Percentiles rank a stretch among this genome's conserved stretches.
Conservation (phyloP, 1,140 invertebrate species). For the Mycetomoellerius zeteki region DNA sequence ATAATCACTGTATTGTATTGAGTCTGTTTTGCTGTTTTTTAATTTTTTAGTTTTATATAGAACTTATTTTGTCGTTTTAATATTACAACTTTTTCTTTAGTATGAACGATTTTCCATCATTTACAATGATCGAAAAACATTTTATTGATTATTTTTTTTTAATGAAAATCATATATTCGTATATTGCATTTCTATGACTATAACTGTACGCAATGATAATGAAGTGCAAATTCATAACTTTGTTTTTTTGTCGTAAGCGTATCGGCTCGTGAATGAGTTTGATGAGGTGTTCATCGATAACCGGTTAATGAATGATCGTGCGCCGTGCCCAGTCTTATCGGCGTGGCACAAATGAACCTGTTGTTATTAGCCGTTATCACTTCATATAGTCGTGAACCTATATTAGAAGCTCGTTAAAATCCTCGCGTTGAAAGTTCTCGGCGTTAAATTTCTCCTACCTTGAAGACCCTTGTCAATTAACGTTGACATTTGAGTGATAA, state of each 20-base stretch:
- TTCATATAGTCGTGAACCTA: constrained; percentile 22
- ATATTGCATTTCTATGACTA: background rate
- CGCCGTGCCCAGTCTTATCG: constrained; percentile 37
- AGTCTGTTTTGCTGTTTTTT: no score
- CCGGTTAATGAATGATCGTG: constrained; percentile 25
- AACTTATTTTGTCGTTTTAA: no score
- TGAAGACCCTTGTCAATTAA: constrained; percentile 36
- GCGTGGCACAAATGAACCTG: constrained; percentile 24
- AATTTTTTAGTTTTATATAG: no score
- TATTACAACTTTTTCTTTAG: no score
- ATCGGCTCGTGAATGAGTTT: background rate
- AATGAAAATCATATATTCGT: background rate
- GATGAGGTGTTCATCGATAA: background rate
- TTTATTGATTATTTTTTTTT: background rate
- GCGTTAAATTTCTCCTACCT: constrained; percentile 9
- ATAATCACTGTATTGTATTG: no score
- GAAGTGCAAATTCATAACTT: constrained; percentile 34
- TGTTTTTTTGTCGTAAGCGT: constrained; percentile 19
- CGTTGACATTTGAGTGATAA: constrained; percentile 1
- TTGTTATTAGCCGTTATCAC: constrained; percentile 49
- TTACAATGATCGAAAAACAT: background rate
- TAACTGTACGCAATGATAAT: constrained; percentile 6
- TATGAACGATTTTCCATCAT: background rate
- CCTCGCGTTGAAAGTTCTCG: background rate
- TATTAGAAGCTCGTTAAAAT: constrained; percentile 45